A percentile compares a stretch with the other conserved stretches of the same genome.
Evolutionary conservation across 2,888 invertebrate species (phyloP).

Genomic region (Exocentrus adspersus): DNA sequence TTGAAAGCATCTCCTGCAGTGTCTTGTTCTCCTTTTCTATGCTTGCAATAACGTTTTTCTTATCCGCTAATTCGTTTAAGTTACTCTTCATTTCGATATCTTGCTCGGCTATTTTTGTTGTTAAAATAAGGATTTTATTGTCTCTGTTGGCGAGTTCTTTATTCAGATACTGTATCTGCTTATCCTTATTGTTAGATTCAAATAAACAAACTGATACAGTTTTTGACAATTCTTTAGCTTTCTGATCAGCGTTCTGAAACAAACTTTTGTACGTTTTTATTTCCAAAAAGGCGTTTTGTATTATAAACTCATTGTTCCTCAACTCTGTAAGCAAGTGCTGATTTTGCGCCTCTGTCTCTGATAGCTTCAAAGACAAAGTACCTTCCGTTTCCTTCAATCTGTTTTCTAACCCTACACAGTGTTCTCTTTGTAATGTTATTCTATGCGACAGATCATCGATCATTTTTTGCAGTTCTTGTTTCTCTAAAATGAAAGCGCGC

Average conservation of each 20-base stretch:
- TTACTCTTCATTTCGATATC: constrained; percentile 19
- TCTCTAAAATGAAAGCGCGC: constrained; percentile 12
- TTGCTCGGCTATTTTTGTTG: background rate
- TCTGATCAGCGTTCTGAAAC: background rate
- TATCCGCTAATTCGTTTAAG: constrained; percentile 16
- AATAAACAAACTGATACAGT: background rate
- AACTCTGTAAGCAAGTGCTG: constrained; percentile 11
- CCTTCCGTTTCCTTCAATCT: constrained; percentile 23
- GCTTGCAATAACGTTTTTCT: constrained; percentile 13
- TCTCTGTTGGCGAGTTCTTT: constrained; percentile 21
- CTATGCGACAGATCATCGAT: constrained; percentile 21
- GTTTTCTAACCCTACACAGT: constrained; percentile 15
- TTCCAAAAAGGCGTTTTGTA: constrained; percentile 22
- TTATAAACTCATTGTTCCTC: constrained; percentile 22
- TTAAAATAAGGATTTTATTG: constrained; percentile 11
- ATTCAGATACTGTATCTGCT: background rate
- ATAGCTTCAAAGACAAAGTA: constrained; percentile 26
- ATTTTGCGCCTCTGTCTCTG: constrained; percentile 20
- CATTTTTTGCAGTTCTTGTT: constrained; percentile 20
- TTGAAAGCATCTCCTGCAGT: constrained; percentile 19
- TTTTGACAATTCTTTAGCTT: background rate
- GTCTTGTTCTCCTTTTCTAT: constrained; percentile 25
- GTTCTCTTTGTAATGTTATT: constrained; percentile 21
- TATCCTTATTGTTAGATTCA: background rate
- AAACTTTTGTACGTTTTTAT: constrained; percentile 11